A percentile compares a stretch with the other conserved stretches of the same genome.
Evolutionary conservation across 2,888 invertebrate species (phyloP).

Genomic region (Pyrrhosoma nymphula): DNA sequence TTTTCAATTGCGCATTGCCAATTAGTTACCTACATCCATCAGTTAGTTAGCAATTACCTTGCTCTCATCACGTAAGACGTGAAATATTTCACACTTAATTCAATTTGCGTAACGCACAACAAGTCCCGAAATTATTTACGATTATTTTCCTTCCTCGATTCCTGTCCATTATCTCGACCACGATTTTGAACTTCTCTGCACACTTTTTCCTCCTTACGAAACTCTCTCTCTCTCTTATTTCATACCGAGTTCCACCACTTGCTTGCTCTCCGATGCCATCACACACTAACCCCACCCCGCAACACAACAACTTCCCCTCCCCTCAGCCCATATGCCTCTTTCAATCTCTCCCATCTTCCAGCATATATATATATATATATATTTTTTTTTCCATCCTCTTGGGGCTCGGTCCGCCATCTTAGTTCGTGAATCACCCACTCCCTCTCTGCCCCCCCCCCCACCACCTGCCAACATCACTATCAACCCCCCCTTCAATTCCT

Average conservation of each 20-base stretch:
- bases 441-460: too few relatives aligned
- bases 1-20: too few relatives aligned
- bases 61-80: too few relatives aligned
- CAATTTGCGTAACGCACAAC: neutral
- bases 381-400: neutral
- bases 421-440: conserved; percentile 54
- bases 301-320: neutral
- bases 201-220: neutral
- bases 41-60: too few relatives aligned
- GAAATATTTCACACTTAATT: too few relatives aligned
- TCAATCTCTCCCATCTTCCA: neutral
- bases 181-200: neutral
- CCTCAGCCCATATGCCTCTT: neutral
- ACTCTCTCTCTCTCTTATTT: neutral
- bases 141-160: neutral
- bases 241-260: neutral
- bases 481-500: neutral
- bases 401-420: conserved; percentile 38
- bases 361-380: too few relatives aligned
- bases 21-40: too few relatives aligned
- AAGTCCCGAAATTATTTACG: neutral
- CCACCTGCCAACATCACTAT: neutral
- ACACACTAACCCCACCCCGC: neutral
- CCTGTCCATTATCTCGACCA: neutral
- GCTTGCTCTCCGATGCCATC: neutral